A percentile compares a stretch with the other conserved stretches of the same genome.
Conservation (phyloP, 2,113 vertebrate genomes). For the Fukomys damarensis region DNA sequence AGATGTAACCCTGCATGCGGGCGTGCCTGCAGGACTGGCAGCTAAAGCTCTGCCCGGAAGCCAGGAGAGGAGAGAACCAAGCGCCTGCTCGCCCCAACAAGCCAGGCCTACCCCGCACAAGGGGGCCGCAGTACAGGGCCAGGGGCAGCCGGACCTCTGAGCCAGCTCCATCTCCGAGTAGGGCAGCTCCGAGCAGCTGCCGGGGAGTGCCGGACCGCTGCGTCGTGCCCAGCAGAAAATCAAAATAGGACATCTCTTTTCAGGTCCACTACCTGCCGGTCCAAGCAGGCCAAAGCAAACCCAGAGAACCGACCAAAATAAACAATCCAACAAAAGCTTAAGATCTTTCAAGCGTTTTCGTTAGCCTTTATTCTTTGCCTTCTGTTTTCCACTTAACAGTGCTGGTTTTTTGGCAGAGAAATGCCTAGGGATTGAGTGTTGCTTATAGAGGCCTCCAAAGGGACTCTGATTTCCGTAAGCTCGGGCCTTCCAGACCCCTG, state of each 20-base stretch:
- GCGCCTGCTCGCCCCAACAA: not conserved
- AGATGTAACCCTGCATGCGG: not conserved
- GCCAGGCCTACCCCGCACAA: not conserved
- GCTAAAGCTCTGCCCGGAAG: not conserved
- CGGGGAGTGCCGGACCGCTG: not conserved
- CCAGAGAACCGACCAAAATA: not conserved
- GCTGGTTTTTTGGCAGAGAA: not conserved
- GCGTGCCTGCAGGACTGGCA: not conserved
- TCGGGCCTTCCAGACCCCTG: not conserved
- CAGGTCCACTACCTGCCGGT: constrained; percentile 3
- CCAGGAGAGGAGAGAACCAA: not conserved
- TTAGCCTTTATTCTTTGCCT: not conserved
- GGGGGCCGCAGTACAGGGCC: not conserved
- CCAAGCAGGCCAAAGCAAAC: not conserved
- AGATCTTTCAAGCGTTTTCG: not conserved
- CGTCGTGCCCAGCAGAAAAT: not conserved
- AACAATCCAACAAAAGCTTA: not conserved
- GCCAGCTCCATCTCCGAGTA: constrained; percentile 13
- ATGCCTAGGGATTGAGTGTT: not conserved
- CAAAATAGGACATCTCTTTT: not conserved
- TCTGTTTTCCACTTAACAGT: not conserved
- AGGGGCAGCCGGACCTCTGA: not conserved
- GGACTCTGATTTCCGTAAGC: not conserved
- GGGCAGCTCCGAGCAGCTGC: not conserved
- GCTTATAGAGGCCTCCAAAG: not conserved